Percentiles rank a stretch among this genome's conserved stretches.
Evolutionary conservation across 1,140 invertebrate genomes (phyloP).

Genomic region (Coenobita brevimanus): DNA sequence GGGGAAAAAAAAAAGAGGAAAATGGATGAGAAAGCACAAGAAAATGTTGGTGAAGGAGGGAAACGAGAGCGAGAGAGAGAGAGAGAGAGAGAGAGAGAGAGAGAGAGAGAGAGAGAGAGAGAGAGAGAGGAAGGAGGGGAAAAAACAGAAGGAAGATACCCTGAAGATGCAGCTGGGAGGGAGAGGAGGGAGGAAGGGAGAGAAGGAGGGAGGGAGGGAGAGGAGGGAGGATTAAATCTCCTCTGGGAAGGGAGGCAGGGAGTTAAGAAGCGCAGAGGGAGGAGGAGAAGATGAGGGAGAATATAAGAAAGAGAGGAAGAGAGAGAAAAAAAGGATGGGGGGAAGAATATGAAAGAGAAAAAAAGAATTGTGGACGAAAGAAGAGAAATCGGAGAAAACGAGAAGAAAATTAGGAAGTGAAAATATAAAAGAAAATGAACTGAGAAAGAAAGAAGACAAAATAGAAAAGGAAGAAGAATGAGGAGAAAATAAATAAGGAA

Average conservation of each 20-base stretch:
- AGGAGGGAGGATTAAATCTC: not conserved
- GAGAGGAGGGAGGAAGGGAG: not conserved
- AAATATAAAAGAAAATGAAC: not conserved
- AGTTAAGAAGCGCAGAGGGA: not conserved
- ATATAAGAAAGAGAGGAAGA: not conserved
- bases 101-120: slow-evolving; percentile 12
- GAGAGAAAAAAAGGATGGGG: not conserved
- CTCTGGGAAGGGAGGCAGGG: not conserved
- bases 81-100: not conserved
- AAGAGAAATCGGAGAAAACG: not conserved
- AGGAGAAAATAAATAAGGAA: not conserved
- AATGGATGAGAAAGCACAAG: not conserved
- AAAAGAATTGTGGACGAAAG: not conserved
- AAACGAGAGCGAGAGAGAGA: not conserved
- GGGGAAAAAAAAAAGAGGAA: not conserved
- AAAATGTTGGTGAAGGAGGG: not conserved
- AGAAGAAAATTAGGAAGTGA: not conserved
- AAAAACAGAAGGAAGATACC: not conserved
- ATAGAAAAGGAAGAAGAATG: slow-evolving; percentile 1
- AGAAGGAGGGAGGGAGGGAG: not conserved
- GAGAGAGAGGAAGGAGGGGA: not conserved
- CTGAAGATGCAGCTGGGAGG: not conserved
- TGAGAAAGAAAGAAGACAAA: not conserved
- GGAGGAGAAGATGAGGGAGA: not conserved
- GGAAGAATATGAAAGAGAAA: not conserved